Conservation (phyloP, 2,888 invertebrate species). For the Drosophila robusta region DNA sequence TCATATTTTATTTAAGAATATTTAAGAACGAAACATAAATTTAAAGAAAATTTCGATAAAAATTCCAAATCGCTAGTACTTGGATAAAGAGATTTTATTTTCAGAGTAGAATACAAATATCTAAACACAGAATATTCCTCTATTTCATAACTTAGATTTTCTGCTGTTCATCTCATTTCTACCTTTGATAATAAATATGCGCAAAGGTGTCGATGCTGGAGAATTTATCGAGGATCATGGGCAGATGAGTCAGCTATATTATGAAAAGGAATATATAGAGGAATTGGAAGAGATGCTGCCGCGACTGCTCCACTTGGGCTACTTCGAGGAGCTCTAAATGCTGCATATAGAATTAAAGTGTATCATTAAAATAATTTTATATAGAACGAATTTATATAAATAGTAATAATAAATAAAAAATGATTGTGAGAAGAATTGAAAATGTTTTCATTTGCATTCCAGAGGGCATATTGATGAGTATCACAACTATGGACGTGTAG, state of each 20-base stretch:
- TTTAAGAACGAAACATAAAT: no score
- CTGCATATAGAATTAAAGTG: background rate
- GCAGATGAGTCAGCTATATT: slow-evolving; percentile 3
- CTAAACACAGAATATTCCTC: background rate
- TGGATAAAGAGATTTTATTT: no score
- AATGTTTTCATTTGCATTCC: background rate
- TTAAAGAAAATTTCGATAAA: no score
- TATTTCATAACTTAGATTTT: slow-evolving; percentile 25
- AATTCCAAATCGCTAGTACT: no score
- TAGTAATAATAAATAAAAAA: background rate
- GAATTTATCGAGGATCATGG: slow-evolving; percentile 14
- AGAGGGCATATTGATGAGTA: background rate
- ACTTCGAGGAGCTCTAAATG: slow-evolving; percentile 24
- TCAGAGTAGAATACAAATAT: no score
- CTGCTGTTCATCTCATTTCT: slow-evolving; percentile 34
- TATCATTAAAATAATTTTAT: background rate
- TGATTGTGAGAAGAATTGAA: background rate
- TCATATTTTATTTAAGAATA: no score
- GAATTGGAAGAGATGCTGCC: slow-evolving; percentile 37
- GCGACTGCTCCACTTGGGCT: slow-evolving; percentile 41
- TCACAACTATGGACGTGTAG: background rate
- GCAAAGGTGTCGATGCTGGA: slow-evolving; percentile 26
- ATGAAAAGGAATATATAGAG: slow-evolving; percentile 28
- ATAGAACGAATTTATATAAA: background rate
- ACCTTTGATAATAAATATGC: slow-evolving; percentile 33